Evolutionary conservation across 64 coral and sea anemone species (phyloP).

Genomic region (Catalaphyllia jardinei): DNA sequence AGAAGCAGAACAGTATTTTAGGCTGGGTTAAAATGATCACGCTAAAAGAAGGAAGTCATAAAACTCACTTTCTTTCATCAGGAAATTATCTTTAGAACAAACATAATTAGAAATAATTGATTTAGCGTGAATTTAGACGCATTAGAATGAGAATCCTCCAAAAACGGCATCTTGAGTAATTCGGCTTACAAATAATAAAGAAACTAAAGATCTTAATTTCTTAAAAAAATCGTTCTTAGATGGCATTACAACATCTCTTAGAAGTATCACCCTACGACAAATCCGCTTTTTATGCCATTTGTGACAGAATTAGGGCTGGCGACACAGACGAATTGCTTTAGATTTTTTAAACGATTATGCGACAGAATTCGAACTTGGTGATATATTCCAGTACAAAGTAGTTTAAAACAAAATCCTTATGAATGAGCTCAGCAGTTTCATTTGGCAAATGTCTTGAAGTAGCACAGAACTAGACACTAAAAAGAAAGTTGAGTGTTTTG

Average conservation of each 20-base stretch:
- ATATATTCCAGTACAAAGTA: background rate
- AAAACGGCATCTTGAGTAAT: background rate
- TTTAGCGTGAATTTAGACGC: background rate
- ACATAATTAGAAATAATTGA: background rate
- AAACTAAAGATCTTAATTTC: background rate
- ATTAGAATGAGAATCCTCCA: background rate
- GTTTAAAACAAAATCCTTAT: background rate
- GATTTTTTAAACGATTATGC: background rate
- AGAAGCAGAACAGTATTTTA: background rate
- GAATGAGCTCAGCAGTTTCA: too few relatives aligned
- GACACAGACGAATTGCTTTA: background rate
- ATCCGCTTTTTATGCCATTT: conserved; percentile 6
- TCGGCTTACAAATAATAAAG: too few relatives aligned
- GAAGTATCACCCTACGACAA: background rate
- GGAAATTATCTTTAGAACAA: background rate
- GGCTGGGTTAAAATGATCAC: background rate
- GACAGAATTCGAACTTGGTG: too few relatives aligned
- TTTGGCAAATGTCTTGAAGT: background rate
- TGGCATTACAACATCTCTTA: background rate
- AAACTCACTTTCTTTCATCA: background rate
- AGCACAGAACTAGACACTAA: background rate
- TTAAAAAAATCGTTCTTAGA: background rate
- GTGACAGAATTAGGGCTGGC: background rate
- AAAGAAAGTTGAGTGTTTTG: background rate
- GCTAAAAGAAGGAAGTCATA: background rate